These are phyloP conservation scores for Cacoxenus indagator DNA, from an alignment of 2,888 invertebrate species.

Conservation along the genomic window DNA sequence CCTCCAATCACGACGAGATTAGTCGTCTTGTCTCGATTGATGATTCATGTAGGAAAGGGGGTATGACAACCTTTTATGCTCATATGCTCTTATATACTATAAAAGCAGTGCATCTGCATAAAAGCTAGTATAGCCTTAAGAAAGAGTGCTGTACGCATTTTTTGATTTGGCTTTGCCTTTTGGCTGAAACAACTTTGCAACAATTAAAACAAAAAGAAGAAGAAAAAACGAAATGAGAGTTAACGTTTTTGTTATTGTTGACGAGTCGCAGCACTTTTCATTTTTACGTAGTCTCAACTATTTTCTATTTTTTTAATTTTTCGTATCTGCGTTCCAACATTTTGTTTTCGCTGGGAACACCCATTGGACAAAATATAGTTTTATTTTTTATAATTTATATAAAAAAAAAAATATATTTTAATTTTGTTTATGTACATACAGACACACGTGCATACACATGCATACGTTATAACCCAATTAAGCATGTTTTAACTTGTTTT, in stretches of 20 bases:
- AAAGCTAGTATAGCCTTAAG: neutral
- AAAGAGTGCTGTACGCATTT: neutral
- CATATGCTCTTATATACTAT: neutral
- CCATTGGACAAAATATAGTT: neutral
- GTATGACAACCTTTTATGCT: too few relatives aligned
- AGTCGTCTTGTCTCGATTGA: neutral
- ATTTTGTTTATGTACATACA: neutral
- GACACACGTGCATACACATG: neutral
- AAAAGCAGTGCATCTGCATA: neutral
- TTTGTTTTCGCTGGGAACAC: neutral
- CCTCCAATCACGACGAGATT: neutral
- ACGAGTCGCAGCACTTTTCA: constrained; percentile 43
- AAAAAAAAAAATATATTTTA: too few relatives aligned
- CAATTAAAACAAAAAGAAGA: too few relatives aligned
- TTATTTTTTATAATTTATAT: too few relatives aligned
- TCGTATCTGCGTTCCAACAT: neutral
- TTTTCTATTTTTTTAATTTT: neutral
- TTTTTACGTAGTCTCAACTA: constrained; percentile 20
- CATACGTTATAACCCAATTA: constrained; percentile 57
- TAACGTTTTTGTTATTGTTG: neutral
- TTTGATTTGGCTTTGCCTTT: neutral
- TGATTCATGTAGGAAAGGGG: too few relatives aligned
- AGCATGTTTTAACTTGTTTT: constrained; percentile 49
- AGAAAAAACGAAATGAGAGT: constrained; percentile 9
- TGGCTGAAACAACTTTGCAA: neutral